These are phyloP conservation scores for Hermaeophaga mercurialis DNA, from an alignment of 2,888 invertebrate species.

Conservation along the genomic window DNA sequence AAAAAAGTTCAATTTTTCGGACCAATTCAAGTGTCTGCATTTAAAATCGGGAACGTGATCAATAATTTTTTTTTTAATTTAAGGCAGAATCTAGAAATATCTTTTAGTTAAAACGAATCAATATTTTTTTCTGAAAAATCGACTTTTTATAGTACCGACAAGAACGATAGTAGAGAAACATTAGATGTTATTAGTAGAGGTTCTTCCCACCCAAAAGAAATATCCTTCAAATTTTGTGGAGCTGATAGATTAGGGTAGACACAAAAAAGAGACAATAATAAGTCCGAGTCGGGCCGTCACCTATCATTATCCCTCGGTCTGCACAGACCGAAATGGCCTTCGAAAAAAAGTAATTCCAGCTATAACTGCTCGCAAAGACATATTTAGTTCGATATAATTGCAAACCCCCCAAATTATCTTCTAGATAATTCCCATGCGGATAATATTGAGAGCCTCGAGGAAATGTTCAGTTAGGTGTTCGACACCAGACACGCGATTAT, in stretches of 20 bases:
- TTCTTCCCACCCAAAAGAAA: slow-evolving; percentile 19
- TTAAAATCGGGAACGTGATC: too few relatives aligned
- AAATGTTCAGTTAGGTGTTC: slow-evolving; percentile 29
- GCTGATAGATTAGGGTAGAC: slow-evolving; percentile 41
- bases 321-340: slow-evolving; percentile 31
- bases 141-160: too few relatives aligned
- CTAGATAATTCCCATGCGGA: slow-evolving; percentile 26
- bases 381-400: slow-evolving; percentile 39
- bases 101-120: too few relatives aligned
- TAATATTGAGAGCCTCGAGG: slow-evolving; percentile 25
- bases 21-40: too few relatives aligned
- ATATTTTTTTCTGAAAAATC: too few relatives aligned
- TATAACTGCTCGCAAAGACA: slow-evolving; percentile 34
- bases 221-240: slow-evolving; percentile 33
- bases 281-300: slow-evolving; percentile 35
- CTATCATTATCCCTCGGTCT: slow-evolving; percentile 42
- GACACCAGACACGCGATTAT: slow-evolving; percentile 32
- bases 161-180: too few relatives aligned
- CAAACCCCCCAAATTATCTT: slow-evolving; percentile 36
- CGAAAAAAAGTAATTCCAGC: slow-evolving; percentile 34
- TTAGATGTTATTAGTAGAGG: too few relatives aligned
- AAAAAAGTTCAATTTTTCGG: too few relatives aligned
- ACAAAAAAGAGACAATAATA: slow-evolving; percentile 38
- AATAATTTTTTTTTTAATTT: too few relatives aligned
- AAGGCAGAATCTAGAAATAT: too few relatives aligned